These are phyloP conservation scores for Prochilodus magdalenae DNA, from an alignment of 2,113 vertebrate species.

Conservation along the genomic window DNA sequence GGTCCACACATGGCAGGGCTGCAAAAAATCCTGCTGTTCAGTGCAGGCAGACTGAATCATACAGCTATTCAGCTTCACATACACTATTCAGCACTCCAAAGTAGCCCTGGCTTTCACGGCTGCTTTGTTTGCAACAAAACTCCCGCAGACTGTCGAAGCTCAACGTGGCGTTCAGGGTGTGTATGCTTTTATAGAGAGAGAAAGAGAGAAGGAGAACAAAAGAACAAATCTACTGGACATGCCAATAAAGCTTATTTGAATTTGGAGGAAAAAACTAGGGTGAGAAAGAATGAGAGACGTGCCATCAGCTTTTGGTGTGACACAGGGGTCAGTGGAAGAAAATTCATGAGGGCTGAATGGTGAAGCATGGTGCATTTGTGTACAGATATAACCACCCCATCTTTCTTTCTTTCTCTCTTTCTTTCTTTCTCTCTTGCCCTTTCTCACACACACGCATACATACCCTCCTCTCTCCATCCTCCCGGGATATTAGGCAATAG, in stretches of 20 bases:
- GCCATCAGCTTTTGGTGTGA: conserved; percentile 67
- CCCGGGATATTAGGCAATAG: conserved; percentile 83
- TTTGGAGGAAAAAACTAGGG: conserved; percentile 1
- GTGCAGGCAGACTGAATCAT: conserved; percentile 61
- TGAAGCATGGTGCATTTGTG: conserved; percentile 23
- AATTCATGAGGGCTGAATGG: conserved; percentile 69
- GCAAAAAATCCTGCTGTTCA: conserved; percentile 62
- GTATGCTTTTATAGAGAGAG: neutral
- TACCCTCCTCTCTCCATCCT: conserved; percentile 72
- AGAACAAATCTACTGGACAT: conserved; percentile 13
- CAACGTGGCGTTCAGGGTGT: conserved; percentile 37
- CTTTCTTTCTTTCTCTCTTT: neutral
- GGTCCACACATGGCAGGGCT: conserved; percentile 19
- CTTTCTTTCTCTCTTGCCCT: conserved; percentile 53
- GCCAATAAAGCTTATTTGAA: conserved; percentile 27
- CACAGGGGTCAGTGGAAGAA: conserved; percentile 76
- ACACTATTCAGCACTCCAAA: conserved; percentile 29
- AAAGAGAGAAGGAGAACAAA: conserved; percentile 3
- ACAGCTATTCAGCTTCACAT: conserved; percentile 55
- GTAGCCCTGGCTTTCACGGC: conserved; percentile 19
- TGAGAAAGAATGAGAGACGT: conserved; percentile 31
- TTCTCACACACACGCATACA: conserved; percentile 57
- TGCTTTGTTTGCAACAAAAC: conserved; percentile 33
- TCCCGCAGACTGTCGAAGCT: conserved; percentile 8
- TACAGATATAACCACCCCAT: conserved; percentile 19